Percentiles rank a stretch among this genome's conserved stretches.
Conservation (phyloP, 35 echinoderm and acorn worm genomes). For the Acanthaster planci region DNA sequence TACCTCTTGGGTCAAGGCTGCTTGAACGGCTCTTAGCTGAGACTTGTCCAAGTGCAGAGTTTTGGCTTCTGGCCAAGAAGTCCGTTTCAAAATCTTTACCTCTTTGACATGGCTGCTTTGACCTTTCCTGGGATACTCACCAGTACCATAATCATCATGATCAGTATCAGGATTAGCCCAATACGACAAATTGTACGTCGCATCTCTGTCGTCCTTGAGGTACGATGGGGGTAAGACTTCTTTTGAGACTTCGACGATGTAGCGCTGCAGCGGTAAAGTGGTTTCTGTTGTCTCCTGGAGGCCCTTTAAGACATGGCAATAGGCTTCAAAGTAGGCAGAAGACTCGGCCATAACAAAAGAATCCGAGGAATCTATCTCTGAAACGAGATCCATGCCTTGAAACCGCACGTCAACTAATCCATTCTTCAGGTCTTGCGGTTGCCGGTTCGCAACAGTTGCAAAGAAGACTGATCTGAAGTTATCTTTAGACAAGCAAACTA, state of each 20-base stretch:
- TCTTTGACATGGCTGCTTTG: not conserved
- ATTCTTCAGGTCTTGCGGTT: constrained; percentile 61
- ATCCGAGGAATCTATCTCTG: constrained; percentile 13
- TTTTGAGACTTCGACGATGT: constrained; percentile 63
- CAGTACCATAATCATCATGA: not conserved
- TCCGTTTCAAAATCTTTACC: constrained; percentile 6
- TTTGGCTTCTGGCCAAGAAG: constrained; percentile 44
- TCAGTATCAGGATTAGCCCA: constrained; percentile 14
- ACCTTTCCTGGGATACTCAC: not conserved
- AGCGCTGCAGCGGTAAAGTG: constrained; percentile 60
- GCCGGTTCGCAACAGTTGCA: constrained; percentile 78
- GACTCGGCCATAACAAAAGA: constrained; percentile 86
- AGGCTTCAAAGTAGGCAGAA: constrained; percentile 97
- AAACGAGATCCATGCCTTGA: constrained; percentile 24
- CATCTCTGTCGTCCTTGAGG: constrained; percentile 22
- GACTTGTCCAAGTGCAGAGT: constrained; percentile 66
- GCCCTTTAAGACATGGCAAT: constrained; percentile 77
- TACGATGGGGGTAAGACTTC: constrained; percentile 52
- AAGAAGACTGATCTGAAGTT: constrained; percentile 75
- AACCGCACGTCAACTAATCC: constrained; percentile 74
- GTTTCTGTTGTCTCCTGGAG: constrained; percentile 63
- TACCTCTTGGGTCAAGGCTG: constrained; percentile 82
- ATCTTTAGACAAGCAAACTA: constrained; percentile 83
- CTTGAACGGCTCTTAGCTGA: constrained; percentile 69
- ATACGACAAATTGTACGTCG: constrained; percentile 62